Evolutionary conservation across 1,140 invertebrate genomes (phyloP).

Genomic region (Akabosia matsudoensis): DNA sequence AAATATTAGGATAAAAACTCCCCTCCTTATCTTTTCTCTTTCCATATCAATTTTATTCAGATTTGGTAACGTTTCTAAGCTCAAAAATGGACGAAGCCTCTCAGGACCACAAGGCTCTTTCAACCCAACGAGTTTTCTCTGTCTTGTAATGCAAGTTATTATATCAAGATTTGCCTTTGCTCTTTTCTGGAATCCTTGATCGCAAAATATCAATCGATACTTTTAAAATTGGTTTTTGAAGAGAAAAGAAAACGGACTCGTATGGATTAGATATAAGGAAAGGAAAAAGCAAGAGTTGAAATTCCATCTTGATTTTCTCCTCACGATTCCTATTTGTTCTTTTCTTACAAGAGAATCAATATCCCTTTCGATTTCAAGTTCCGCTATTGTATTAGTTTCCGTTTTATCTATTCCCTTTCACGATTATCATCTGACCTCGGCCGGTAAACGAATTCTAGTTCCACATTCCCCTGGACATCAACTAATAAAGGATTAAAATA

Average conservation of each 20-base stretch:
- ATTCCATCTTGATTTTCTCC: constrained; percentile 12
- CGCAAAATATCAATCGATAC: constrained; percentile 21
- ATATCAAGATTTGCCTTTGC: not conserved
- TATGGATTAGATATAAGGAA: not conserved
- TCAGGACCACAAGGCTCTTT: not conserved
- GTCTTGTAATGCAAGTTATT: not conserved
- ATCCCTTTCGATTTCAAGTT: constrained; percentile 5
- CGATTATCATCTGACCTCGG: not conserved
- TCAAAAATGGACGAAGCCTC: not conserved
- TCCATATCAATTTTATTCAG: constrained; percentile 25
- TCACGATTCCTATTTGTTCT: constrained; percentile 21
- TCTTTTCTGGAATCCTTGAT: not conserved
- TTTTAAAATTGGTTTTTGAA: constrained; percentile 20
- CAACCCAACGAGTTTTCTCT: too few species aligned
- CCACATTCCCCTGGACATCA: not conserved
- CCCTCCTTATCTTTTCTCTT: not conserved
- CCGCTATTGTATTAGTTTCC: not conserved
- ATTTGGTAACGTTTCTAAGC: not conserved
- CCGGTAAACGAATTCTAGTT: not conserved
- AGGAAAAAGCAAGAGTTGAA: not conserved
- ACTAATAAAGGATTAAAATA: not conserved
- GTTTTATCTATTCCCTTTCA: not conserved
- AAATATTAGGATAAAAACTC: constrained; percentile 16
- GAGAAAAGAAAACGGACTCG: not conserved
- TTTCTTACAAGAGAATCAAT: not conserved